These are phyloP conservation scores for Peucedramus taeniatus DNA, from an alignment of 2,113 vertebrate genomes.

Conservation along the genomic window DNA sequence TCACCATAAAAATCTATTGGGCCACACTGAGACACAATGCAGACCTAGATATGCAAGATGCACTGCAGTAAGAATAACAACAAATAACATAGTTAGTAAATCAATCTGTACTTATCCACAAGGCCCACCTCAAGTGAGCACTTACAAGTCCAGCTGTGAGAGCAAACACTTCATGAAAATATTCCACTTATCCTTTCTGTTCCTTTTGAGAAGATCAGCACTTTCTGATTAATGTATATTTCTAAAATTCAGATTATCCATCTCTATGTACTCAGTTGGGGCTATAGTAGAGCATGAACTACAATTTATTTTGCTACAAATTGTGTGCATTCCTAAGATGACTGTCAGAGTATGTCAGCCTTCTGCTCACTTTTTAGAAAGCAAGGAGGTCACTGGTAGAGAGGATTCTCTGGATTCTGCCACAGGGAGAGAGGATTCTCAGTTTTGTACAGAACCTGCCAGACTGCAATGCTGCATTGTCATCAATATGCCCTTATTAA, in stretches of 20 bases:
- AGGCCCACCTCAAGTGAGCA: neutral
- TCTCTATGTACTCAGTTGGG: neutral
- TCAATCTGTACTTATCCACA: neutral
- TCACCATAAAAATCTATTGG: neutral
- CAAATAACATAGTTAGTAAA: neutral
- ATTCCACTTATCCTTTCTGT: neutral
- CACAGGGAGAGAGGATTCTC: neutral
- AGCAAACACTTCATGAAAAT: neutral
- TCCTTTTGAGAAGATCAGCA: neutral
- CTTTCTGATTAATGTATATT: neutral
- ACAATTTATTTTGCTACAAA: neutral
- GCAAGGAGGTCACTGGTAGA: neutral
- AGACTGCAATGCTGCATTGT: neutral
- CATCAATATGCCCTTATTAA: neutral
- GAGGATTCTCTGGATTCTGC: neutral
- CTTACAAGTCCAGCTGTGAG: neutral
- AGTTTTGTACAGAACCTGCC: neutral
- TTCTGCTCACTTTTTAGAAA: neutral
- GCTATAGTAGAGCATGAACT: neutral
- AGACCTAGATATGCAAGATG: neutral
- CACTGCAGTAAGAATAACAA: neutral
- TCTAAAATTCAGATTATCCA: neutral
- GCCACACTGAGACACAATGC: neutral
- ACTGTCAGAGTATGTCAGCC: neutral
- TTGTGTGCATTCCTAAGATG: neutral